Base-by-base conservation (phyloP, 2,797 vertebrate species). In the Tragopan temminckii region DNA sequence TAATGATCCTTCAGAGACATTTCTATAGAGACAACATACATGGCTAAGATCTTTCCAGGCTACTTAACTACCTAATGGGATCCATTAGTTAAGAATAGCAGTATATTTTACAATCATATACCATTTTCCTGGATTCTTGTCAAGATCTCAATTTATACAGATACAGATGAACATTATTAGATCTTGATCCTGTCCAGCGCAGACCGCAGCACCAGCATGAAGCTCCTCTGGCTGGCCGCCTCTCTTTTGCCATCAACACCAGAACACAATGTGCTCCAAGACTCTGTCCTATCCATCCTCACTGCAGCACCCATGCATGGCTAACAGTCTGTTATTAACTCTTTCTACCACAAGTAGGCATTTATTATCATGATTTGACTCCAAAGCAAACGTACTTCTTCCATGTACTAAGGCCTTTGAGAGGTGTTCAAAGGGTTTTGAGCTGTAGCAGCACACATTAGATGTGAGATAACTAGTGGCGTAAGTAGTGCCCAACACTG, bases 11-110 rank as follows among this genome's bases (percentile, higher is more conserved):
- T 76, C 33, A 46, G 59, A 58, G 13, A 7, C 24, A 77, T 20
- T 91, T 90, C 74, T 57, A 63, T 1, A 81, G 85, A 81, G 77
- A 88, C 52, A 77, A 33, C 16, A 80, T 15, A 90, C 14, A 66
- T n/a, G 33, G 69, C 67, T 82, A 69, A 80, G 74, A 71, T 76
- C 43, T 57, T 93, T 81, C 63, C 61, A 84, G 38, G 67, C 59
- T 76, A 81, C 68, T 86, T 88, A 75, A 66, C 59, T n/a, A 81
- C 63, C 80, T 86, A 86, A 93, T 74, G 17, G 27, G 52, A 91
- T 20, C 35, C 70, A 86, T 76, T 91, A 88, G 24, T 75, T 86
- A 71, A 86, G 89, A 84, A 90, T 18, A 94, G 42, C 35, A 72
- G 36, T 40, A 8, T 62, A 67, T 53, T 83, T 42, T 71, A 77